Conservation (phyloP, 2,113 vertebrate genomes). For the Solenodon paradoxus region DNA sequence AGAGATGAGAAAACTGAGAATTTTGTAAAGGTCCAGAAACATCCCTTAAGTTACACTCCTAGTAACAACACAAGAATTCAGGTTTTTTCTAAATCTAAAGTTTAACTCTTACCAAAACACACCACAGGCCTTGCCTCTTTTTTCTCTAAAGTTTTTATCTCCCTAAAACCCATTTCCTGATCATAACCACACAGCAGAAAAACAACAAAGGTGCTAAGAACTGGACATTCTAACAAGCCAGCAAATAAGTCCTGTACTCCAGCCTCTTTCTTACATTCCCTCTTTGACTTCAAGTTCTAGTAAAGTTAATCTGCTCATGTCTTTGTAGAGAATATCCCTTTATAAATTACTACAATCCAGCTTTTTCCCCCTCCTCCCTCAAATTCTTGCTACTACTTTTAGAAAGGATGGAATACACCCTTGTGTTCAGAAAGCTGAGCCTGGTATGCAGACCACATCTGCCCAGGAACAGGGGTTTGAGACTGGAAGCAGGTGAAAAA, state of each 20-base stretch:
- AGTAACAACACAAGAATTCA: not conserved
- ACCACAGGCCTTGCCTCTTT: not conserved
- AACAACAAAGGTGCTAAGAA: not conserved
- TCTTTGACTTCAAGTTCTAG: constrained; percentile 6
- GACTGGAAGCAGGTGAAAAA: no score
- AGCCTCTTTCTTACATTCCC: not conserved
- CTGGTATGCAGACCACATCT: no score
- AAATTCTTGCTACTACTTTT: not conserved
- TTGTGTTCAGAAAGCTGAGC: no score
- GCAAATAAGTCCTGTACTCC: not conserved
- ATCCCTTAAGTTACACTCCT: not conserved
- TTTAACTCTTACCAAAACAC: constrained; percentile 27
- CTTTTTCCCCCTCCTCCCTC: not conserved
- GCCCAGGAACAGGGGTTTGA: no score
- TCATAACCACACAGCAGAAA: not conserved
- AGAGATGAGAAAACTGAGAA: not conserved
- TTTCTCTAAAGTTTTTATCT: not conserved
- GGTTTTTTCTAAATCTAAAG: not conserved
- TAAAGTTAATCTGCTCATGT: not conserved
- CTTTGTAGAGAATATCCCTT: not conserved
- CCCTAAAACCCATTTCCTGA: not conserved
- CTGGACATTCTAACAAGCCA: constrained; percentile 20
- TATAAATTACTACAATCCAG: not conserved
- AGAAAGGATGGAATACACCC: no score
- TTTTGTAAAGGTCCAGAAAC: constrained; percentile 23